Evolutionary conservation across 2,797 vertebrate species (phyloP).

Genomic region (Labroides dimidiatus): DNA sequence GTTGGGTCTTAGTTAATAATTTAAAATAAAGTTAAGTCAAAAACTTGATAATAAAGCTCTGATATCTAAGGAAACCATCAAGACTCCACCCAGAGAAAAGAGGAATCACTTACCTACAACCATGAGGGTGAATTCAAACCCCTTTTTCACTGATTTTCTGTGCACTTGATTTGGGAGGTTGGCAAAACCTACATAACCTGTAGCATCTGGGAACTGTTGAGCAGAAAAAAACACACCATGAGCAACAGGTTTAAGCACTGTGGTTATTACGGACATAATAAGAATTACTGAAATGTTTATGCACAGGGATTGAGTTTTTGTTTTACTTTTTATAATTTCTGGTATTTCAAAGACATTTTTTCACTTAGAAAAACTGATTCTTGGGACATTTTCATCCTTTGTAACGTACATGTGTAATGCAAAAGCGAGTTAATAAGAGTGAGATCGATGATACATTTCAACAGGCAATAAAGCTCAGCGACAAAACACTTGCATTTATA

Average conservation of each 20-base stretch:
- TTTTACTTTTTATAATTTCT: too few relatives aligned
- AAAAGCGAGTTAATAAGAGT: slow-evolving; percentile 11
- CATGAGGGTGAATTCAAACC: slow-evolving; percentile 92
- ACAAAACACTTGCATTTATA: slow-evolving; percentile 62
- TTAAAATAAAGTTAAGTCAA: too few relatives aligned
- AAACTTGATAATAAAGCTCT: slow-evolving; percentile 7
- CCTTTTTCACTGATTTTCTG: slow-evolving; percentile 94
- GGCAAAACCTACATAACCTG: slow-evolving; percentile 90
- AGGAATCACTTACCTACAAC: slow-evolving; percentile 85
- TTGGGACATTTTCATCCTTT: slow-evolving; percentile 11
- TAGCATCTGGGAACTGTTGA: slow-evolving; percentile 87
- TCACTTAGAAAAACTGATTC: background rate
- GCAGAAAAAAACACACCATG: slow-evolving; percentile 22
- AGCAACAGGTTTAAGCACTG: background rate
- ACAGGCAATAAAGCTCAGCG: slow-evolving; percentile 59
- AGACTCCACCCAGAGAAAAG: background rate
- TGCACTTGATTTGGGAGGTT: slow-evolving; percentile 92
- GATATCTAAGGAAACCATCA: background rate
- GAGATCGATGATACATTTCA: slow-evolving; percentile 49
- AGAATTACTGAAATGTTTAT: background rate
- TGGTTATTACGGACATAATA: background rate
- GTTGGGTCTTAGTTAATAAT: too few relatives aligned
- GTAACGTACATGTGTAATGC: slow-evolving; percentile 23
- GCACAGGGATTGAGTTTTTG: too few relatives aligned
- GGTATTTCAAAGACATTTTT: slow-evolving; percentile 2